These are phyloP conservation scores for Conus betulinus DNA, from an alignment of 1,140 invertebrate species.

Conservation along the genomic window DNA sequence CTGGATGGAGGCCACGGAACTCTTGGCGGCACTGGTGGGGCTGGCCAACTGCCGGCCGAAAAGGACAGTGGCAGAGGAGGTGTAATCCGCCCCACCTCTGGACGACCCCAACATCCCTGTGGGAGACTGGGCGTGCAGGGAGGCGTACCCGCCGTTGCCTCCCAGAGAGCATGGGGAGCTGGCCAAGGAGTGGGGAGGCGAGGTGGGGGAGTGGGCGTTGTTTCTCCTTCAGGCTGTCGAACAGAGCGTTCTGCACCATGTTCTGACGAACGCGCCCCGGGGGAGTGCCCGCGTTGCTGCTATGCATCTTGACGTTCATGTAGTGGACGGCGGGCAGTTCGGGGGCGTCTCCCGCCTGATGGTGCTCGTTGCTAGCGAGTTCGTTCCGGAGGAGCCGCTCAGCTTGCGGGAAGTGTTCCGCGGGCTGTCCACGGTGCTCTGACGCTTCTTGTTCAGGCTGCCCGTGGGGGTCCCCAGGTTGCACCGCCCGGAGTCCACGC, in stretches of 20 bases:
- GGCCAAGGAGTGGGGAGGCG: slow-evolving; percentile 21
- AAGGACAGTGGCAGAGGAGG: slow-evolving; percentile 31
- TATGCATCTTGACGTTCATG: slow-evolving; percentile 68
- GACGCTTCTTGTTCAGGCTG: slow-evolving; percentile 64
- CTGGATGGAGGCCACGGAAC: slow-evolving; percentile 32
- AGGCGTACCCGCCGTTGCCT: slow-evolving; percentile 25
- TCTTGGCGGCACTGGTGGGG: slow-evolving; percentile 21
- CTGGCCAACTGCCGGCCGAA: slow-evolving; percentile 34
- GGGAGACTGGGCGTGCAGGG: slow-evolving; percentile 17
- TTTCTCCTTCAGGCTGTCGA: slow-evolving; percentile 63
- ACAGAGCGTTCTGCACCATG: slow-evolving; percentile 62
- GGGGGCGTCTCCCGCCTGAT: slow-evolving; percentile 59
- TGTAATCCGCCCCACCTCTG: slow-evolving; percentile 5
- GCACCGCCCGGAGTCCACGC: slow-evolving; percentile 51
- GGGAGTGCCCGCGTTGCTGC: slow-evolving; percentile 20
- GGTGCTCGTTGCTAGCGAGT: slow-evolving; percentile 59
- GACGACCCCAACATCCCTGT: not conserved
- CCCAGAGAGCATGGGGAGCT: slow-evolving; percentile 21
- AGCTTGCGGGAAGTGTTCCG: slow-evolving; percentile 57
- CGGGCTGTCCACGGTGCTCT: slow-evolving; percentile 63
- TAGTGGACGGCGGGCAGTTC: slow-evolving; percentile 72
- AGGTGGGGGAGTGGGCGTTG: slow-evolving; percentile 3
- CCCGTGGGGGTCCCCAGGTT: slow-evolving; percentile 66
- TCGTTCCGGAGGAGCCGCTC: slow-evolving; percentile 63
- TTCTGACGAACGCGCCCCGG: slow-evolving; percentile 37